Base-by-base conservation (phyloP, 2,888 invertebrate species). In the Xanthia togata region DNA sequence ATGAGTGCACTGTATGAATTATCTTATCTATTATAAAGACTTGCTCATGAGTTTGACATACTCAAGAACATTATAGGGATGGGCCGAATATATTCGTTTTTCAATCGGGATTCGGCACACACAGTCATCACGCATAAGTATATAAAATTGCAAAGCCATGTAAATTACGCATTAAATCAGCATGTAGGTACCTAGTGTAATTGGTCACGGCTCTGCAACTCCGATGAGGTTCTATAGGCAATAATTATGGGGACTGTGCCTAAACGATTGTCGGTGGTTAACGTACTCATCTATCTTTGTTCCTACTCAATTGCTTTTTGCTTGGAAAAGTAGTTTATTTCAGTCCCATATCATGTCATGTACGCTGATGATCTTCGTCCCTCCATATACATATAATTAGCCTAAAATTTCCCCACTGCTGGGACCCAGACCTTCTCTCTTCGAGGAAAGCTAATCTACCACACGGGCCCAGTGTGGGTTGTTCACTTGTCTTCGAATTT, bases 191-290 rank as follows among this genome's bases (percentile, higher is more conserved):
- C n/a, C 6, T 35, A n/a, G 31, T 75, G 23, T 53, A 60, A 68
- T 76, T 75, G 53, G 60, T 60, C 75, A 76, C 67, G 76, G 76
- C 59, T 60, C 38, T 12, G 38, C 8, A 57, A 70, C n/a, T 70
- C 35, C 50, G 38, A n/a, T 31, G 26, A 31, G 75, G n/a, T 17
- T 62, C 41, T 44, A 8, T 68, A 62, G 0, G 35, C 14, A 63
- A 31, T 57, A 38, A 57, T 70, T 50, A 35, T 41, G 14, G n/a
- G 31, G 63, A 76, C 31, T 14, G 41, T 50, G n/a, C 9, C 1
- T 53, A 53, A 53, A 20, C 14, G 23, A 77, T 31, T 55, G 62
- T 23, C 26, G 38, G 23, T 38, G 14, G n/a, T 31, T 60, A 31
- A 47, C 26, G 3, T 26, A 63, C 23, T 63, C n/a, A 5, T 17